Evolutionary conservation across 37 sponge, comb jelly and placozoan genomes (phyloP), one percentile per base, ranked within the genome.

Genomic region (Ianthella basta): DNA sequence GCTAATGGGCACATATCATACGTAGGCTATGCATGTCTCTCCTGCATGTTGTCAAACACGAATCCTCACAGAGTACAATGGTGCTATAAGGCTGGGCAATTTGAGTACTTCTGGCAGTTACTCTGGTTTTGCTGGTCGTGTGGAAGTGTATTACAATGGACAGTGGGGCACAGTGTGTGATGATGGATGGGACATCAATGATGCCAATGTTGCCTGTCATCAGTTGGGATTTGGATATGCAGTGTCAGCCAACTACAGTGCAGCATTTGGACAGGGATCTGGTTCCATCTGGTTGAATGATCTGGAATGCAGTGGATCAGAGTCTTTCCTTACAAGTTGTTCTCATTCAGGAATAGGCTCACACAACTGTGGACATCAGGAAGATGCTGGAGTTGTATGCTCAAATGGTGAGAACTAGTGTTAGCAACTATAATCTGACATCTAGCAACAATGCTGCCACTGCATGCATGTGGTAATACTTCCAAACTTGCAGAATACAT

Each of bases 121-220:
- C n/a, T n/a, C n/a, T n/a, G n/a, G n/a, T n/a, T n/a, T n/a, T 23
- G 60, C 61, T 36, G 86, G 86, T 14, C 29, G 61, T 8, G 64
- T 85, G 12, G 80, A 85, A 64, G 37, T 85, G 39, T 85, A 50
- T 44, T 50, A 50, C 34, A 39, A 60, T 4, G 86, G 80, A 15
- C 57, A 56, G 41, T 85, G 86, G 86, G 86, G 86, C 4, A 50
- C 78, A 23, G 35, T 85, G n/a, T 85, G 86, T 29, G 77, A 85
- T 55, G 86, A 77, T 18, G 63, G 79, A 3, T 77, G 74, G 60
- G 54, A n/a, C 41, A 12, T 74, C 12, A 20, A 27, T 15, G 63
- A 75, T 59, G 80, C 80, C 4, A 30, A 78, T 15, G 63, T 85
- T 19, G 74, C 54, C 40, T 85, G 86, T 60, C 10, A 59, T 0